Percentiles rank a stretch among this genome's conserved stretches.
phyloP scores from a whole-genome alignment of 2,113 vertebrate species.

The Hystrix brachyura region DNA sequence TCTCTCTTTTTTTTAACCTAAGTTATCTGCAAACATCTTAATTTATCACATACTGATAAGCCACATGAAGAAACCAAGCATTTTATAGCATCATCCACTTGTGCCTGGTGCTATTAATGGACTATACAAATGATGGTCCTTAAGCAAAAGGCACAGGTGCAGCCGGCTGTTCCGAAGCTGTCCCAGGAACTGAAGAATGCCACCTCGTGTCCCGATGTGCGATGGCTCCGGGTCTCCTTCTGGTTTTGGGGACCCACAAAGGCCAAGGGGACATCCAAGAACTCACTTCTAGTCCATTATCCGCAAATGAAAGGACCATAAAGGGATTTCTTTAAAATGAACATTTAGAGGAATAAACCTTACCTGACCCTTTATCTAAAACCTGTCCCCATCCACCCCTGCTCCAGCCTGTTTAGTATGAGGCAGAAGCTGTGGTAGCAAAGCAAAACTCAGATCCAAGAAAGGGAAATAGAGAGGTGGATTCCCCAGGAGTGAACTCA shows the following conservation, averaged over 20 bases:
- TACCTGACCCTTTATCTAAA: background rate
- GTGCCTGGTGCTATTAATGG: background rate
- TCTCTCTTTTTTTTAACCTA: background rate
- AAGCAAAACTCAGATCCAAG: background rate
- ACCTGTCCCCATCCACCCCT: background rate
- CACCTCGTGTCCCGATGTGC: background rate
- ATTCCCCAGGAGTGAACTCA: background rate
- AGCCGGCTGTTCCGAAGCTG: accelerated
- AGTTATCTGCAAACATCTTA: background rate
- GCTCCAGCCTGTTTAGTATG: background rate
- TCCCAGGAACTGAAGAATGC: background rate
- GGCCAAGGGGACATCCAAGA: background rate
- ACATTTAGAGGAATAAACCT: background rate
- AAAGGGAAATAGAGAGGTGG: accelerated
- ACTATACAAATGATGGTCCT: background rate
- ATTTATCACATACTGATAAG: background rate
- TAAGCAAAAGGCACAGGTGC: background rate
- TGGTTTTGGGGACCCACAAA: background rate
- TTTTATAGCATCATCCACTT: no score
- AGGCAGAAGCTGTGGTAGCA: background rate
- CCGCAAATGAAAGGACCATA: background rate
- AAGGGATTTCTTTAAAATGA: background rate
- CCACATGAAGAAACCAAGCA: background rate
- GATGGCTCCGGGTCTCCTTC: background rate
- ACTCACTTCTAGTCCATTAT: background rate